Conservation (phyloP, 1,140 invertebrate genomes). For the Zaprionus vittiger region DNA sequence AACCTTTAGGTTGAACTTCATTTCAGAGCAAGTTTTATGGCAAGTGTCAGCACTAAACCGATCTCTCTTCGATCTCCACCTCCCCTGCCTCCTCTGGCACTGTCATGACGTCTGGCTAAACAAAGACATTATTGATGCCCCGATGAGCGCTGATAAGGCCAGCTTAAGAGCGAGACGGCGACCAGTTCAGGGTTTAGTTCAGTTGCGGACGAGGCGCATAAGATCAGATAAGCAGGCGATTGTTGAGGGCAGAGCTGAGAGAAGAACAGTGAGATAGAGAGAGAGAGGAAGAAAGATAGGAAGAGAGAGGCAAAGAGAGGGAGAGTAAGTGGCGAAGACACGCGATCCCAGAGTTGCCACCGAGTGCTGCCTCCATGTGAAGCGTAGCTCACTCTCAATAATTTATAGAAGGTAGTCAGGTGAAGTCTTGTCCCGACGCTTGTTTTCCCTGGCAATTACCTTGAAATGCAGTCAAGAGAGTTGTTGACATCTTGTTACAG, state of each 20-base stretch:
- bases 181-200: slow-evolving; percentile 9
- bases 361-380: slow-evolving; percentile 37
- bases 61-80: slow-evolving; percentile 27
- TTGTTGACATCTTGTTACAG: slow-evolving; percentile 71
- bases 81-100: background rate
- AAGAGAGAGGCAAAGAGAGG: background rate
- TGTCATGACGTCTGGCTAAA: slow-evolving; percentile 54
- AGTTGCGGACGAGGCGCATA: slow-evolving; percentile 9
- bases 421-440: slow-evolving; percentile 65
- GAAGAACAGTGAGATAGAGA: background rate
- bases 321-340: slow-evolving; percentile 26
- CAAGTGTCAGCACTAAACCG: slow-evolving; percentile 74
- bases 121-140: slow-evolving; percentile 82
- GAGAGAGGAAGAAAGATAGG: background rate
- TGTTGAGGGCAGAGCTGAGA: background rate
- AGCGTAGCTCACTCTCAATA: slow-evolving; percentile 68
- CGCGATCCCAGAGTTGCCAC: slow-evolving; percentile 47
- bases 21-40: slow-evolving; percentile 65
- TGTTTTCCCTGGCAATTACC: slow-evolving; percentile 68
- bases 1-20: slow-evolving; percentile 26
- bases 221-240: slow-evolving; percentile 44
- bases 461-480: slow-evolving; percentile 77
- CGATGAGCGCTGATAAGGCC: slow-evolving; percentile 70
- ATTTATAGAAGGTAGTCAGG: slow-evolving; percentile 81
- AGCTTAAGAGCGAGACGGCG: slow-evolving; percentile 43